These are phyloP conservation scores for Oreotrochilus melanogaster DNA, from an alignment of 2,113 vertebrate species.

Conservation along the genomic window DNA sequence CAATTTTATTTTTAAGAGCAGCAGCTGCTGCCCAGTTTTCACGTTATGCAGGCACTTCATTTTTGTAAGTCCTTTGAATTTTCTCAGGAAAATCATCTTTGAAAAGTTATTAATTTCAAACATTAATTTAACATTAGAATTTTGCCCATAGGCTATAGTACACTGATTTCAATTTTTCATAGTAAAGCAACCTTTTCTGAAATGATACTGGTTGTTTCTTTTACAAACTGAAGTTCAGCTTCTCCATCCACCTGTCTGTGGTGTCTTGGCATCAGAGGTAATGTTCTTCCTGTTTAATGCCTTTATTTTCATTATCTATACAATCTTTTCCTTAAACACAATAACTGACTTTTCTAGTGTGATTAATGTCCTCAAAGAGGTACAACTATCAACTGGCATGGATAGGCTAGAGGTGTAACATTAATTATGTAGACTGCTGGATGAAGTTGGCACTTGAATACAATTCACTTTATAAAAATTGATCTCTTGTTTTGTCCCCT, in stretches of 20 bases:
- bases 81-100: background rate
- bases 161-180: background rate
- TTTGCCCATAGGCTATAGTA: background rate
- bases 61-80: background rate
- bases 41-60: background rate
- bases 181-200: background rate
- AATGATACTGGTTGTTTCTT: background rate
- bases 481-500: background rate
- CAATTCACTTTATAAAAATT: conserved; percentile 33
- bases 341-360: conserved; percentile 9
- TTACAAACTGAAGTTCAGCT: background rate
- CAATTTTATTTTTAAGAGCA: background rate
- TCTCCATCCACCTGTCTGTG: background rate
- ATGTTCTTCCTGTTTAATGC: background rate
- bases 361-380: conserved; percentile 41
- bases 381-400: background rate
- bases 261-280: background rate
- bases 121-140: background rate
- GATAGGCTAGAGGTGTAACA: background rate
- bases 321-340: background rate
- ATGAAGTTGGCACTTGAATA: conserved; percentile 42
- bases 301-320: background rate
- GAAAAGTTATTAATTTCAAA: background rate
- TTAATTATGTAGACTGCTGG: conserved; percentile 37
- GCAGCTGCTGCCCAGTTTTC: background rate